Percentiles rank a stretch among this genome's conserved stretches.
These are phyloP conservation scores for Drosophila limbata DNA, from an alignment of 2,888 invertebrate genomes.

Conservation along the genomic window DNA sequence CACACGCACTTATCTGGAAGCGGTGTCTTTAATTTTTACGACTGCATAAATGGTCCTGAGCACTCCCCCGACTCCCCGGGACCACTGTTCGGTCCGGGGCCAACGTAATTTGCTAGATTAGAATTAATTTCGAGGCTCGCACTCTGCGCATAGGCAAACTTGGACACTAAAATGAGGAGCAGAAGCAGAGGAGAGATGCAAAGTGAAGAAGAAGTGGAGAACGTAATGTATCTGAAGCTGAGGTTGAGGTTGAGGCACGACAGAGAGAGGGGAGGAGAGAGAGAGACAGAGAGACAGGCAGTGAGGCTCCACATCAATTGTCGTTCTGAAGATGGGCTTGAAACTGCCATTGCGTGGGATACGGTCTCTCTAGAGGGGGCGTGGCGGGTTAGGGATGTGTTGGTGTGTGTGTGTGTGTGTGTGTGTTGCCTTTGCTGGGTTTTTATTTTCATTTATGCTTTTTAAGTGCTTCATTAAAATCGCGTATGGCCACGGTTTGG, in stretches of 20 bases:
- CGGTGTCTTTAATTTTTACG: slow-evolving; percentile 80
- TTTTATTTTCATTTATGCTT: slow-evolving; percentile 82
- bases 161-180: slow-evolving; percentile 46
- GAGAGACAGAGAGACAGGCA: slow-evolving; percentile 30
- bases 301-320: slow-evolving; percentile 78
- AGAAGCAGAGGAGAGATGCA: background rate
- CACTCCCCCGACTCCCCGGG: background rate
- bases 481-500: slow-evolving; percentile 69
- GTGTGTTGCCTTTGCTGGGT: slow-evolving; percentile 64
- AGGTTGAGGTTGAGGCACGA: slow-evolving; percentile 7
- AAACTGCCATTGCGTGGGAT: slow-evolving; percentile 36
- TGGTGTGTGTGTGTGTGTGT: slow-evolving; percentile 34
- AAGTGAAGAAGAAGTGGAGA: slow-evolving; percentile 13
- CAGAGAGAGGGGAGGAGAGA: slow-evolving; percentile 13
- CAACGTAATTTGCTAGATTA: slow-evolving; percentile 80
- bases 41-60: slow-evolving; percentile 74
- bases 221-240: slow-evolving; percentile 48
- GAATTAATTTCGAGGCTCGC: slow-evolving; percentile 73
- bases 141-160: slow-evolving; percentile 52
- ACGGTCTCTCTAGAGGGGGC: background rate
- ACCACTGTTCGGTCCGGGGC: slow-evolving; percentile 15
- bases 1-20: slow-evolving; percentile 69
- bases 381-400: slow-evolving; percentile 13
- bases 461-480: slow-evolving; percentile 81
- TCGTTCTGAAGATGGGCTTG: slow-evolving; percentile 71